Evolutionary conservation across 2,888 invertebrate genomes (phyloP).

Genomic region (Conistra vaccinii): DNA sequence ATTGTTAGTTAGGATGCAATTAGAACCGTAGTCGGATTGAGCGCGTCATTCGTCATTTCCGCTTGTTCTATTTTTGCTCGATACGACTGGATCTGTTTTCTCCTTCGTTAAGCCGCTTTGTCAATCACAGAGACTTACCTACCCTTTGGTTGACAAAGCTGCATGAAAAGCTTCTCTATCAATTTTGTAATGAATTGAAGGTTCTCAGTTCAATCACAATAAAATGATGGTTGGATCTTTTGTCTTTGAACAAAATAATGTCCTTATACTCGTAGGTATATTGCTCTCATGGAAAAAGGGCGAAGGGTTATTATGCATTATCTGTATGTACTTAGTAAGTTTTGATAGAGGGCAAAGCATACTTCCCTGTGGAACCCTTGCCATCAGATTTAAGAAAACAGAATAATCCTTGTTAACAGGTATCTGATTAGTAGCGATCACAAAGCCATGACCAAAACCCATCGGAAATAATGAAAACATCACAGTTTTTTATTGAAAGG

Average conservation of each 20-base stretch:
- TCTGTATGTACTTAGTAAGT: neutral
- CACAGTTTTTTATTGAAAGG: neutral
- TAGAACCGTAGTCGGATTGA: conserved; percentile 56
- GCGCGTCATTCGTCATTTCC: conserved; percentile 50
- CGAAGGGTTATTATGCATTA: neutral
- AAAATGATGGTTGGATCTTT: neutral
- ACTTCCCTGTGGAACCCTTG: conserved; percentile 9
- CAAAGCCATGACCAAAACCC: neutral
- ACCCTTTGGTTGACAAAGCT: conserved; percentile 44
- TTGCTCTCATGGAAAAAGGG: neutral
- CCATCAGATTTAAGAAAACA: neutral
- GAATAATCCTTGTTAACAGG: neutral
- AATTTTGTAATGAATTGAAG: conserved; percentile 8
- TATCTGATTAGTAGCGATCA: neutral
- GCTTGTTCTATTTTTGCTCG: conserved; percentile 49
- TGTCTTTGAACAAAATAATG: no score
- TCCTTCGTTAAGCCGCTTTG: conserved; percentile 51
- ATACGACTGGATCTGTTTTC: conserved; percentile 38
- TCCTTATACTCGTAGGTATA: no score
- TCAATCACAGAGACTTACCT: conserved; percentile 48
- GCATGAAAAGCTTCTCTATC: conserved; percentile 33
- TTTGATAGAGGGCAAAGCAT: neutral
- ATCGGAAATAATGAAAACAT: neutral
- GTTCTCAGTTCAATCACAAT: neutral
- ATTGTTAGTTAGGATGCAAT: conserved; percentile 68